These are phyloP conservation scores for Rhinatrema bivittatum DNA, from an alignment of 2,797 vertebrate species.

Conservation along the genomic window DNA sequence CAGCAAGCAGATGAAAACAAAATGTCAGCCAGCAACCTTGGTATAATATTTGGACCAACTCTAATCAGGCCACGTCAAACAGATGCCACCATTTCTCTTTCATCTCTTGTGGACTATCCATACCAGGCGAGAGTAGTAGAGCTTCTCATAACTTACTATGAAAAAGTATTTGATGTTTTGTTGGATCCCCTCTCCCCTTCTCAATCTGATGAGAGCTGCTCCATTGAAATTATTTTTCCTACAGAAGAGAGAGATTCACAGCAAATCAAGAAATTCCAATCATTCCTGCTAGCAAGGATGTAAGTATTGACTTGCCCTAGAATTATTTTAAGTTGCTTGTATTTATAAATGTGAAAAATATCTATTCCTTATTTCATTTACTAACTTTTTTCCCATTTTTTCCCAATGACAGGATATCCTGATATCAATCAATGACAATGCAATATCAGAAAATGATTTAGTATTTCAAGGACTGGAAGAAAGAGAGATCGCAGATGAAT, in stretches of 20 bases:
- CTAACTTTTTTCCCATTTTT: background rate
- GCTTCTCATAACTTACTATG: slow-evolving; percentile 78
- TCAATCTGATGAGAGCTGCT: slow-evolving; percentile 36
- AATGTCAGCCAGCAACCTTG: slow-evolving; percentile 93
- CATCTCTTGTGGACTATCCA: slow-evolving; percentile 91
- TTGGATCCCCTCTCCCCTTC: slow-evolving; percentile 39
- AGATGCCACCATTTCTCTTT: slow-evolving; percentile 83
- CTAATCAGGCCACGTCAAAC: slow-evolving; percentile 83
- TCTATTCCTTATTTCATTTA: slow-evolving; percentile 9
- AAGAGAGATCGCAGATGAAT: slow-evolving; percentile 41
- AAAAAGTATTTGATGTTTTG: slow-evolving; percentile 73
- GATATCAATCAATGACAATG: slow-evolving; percentile 56
- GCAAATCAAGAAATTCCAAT: slow-evolving; percentile 67
- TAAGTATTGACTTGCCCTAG: slow-evolving; percentile 52
- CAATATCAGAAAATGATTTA: slow-evolving; percentile 64
- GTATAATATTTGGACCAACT: slow-evolving; percentile 93
- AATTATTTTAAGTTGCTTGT: background rate
- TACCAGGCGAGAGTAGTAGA: slow-evolving; percentile 90
- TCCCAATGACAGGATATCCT: slow-evolving; percentile 60
- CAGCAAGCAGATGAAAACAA: slow-evolving; percentile 91
- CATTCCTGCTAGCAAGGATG: slow-evolving; percentile 79
- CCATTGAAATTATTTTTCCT: slow-evolving; percentile 39
- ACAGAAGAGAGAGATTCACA: slow-evolving; percentile 67
- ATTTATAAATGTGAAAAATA: slow-evolving; percentile 1
- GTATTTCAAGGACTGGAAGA: slow-evolving; percentile 64